Evolutionary conservation across 2,888 invertebrate species (phyloP).

Genomic region (Lepidochitona cinerea): DNA sequence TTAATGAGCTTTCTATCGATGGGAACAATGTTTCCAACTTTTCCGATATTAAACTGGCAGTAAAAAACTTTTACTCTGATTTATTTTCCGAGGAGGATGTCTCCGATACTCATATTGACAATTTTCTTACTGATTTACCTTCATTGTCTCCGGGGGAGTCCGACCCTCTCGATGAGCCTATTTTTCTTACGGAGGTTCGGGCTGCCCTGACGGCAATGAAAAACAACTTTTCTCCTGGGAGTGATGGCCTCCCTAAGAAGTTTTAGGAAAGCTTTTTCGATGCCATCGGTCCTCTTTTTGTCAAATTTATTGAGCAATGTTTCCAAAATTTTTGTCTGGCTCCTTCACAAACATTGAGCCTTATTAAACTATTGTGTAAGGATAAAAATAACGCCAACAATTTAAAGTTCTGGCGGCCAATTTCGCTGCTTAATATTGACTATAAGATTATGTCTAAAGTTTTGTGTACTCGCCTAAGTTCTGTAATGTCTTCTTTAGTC

Average conservation of each 20-base stretch:
- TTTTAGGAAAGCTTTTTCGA: conserved; percentile 11
- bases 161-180: background rate
- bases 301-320: background rate
- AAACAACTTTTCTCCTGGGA: background rate
- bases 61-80: background rate
- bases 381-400: conserved; percentile 22
- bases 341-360: background rate
- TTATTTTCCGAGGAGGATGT: conserved; percentile 5
- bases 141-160: no score
- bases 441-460: conserved; percentile 42
- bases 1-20: background rate
- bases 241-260: conserved; percentile 10
- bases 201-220: conserved; percentile 6
- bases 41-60: background rate
- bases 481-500: conserved; percentile 27
- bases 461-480: conserved; percentile 25
- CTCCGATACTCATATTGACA: background rate
- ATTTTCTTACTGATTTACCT: conserved; percentile 11
- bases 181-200: background rate
- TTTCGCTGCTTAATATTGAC: conserved; percentile 38
- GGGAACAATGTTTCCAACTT: background rate
- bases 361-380: conserved; percentile 33
- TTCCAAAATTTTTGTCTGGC: background rate
- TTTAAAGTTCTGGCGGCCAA: conserved; percentile 39
- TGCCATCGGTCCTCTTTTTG: background rate